Conservation (phyloP, 2,113 vertebrate species). For the Centropristis striata region DNA sequence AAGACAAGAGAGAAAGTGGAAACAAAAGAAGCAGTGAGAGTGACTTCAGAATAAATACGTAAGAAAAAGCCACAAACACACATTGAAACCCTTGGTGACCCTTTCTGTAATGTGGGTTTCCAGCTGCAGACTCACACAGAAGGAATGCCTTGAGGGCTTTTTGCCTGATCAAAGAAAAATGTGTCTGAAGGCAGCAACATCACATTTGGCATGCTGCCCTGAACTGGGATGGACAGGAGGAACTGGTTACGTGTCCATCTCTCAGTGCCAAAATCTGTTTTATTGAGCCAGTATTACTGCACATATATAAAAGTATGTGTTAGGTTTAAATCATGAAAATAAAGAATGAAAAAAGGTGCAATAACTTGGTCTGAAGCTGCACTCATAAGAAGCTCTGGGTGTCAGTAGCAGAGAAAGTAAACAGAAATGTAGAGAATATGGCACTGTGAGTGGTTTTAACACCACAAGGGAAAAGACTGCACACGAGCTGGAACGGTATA, state of each 20-base stretch:
- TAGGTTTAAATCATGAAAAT: neutral
- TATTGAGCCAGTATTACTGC: neutral
- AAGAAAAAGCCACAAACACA: slow-evolving; percentile 46
- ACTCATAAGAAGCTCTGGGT: slow-evolving; percentile 38
- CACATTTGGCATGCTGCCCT: neutral
- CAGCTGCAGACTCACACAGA: slow-evolving; percentile 60
- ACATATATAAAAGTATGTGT: neutral
- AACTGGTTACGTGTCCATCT: slow-evolving; percentile 15
- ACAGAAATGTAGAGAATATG: slow-evolving; percentile 37
- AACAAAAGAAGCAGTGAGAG: slow-evolving; percentile 12
- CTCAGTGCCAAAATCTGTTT: slow-evolving; percentile 7
- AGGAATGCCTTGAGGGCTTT: slow-evolving; percentile 51
- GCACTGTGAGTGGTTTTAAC: slow-evolving; percentile 40
- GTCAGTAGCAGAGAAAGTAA: slow-evolving; percentile 40
- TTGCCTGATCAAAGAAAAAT: slow-evolving; percentile 47
- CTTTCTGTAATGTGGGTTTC: slow-evolving; percentile 47
- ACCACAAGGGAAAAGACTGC: slow-evolving; percentile 6
- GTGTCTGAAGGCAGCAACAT: slow-evolving; percentile 13
- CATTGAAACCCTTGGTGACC: slow-evolving; percentile 42
- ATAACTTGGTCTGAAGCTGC: neutral
- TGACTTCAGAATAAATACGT: slow-evolving; percentile 8
- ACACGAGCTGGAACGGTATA: slow-evolving; percentile 37
- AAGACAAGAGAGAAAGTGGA: slow-evolving; percentile 9
- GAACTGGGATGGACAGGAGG: neutral
- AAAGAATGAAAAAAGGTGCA: neutral